Base-by-base conservation (phyloP, 2,888 invertebrate genomes). In the Aphidius colemani region DNA sequence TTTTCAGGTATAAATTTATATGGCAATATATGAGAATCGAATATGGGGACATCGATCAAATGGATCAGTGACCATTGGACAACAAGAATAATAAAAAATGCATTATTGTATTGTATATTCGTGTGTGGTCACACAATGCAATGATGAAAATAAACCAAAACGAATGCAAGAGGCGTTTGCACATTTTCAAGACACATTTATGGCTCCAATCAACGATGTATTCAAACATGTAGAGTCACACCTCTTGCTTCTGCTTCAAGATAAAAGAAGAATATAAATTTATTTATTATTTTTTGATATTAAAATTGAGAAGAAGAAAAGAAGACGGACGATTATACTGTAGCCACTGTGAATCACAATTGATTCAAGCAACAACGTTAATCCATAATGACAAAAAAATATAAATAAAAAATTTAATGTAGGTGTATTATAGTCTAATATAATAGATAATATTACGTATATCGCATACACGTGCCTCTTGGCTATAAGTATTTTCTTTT, bases 131-230 rank as follows among this genome's bases (percentile, higher is more conserved):
- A 64, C 66, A 68, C 66, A 61, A 50, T 59, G 62, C 67, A 68
- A 66, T 61, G 58, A 55, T 67, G 68, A 53, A 67, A 59, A 53
- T 55, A 56, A 30, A 67, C 50, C 59, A 48, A 65, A 69, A 65
- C 56, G 64, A 65, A 66, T 59, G 49, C 65, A 71, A 75, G 72
- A 75, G 71, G 72, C 75, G 71, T 76, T 78, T 77, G 75, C 74
- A 71, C 71, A 46, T 49, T 72, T 72, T 68, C 75, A 76, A 79
- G 78, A 80, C 79, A 78, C 81, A 76, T 82, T 82, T 81, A 79
- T 80, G 76, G 75, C 76, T 30, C 80, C 80, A 81, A 82, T 82
- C 81, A 81, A 78, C 81, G 76, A 72, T 74, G 79, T 75, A 82
- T 82, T 82, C 81, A 81, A 76, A 76, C 77, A 77, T n/a, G n/a